Evolutionary conservation across 2,113 vertebrate species (phyloP), one percentile per base, ranked within the genome.

Genomic region (Panthera uncia): DNA sequence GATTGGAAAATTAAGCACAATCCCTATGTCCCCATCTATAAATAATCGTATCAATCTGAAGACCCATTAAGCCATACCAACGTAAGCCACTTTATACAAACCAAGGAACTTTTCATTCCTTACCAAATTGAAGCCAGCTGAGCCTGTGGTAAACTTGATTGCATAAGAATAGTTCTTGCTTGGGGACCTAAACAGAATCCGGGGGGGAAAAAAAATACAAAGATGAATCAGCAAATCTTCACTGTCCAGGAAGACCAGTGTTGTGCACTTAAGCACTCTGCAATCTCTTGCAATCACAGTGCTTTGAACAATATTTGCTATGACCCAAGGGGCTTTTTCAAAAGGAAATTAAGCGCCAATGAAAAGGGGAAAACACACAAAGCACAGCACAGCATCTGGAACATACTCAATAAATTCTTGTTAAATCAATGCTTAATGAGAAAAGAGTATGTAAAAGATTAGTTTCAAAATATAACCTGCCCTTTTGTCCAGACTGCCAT

Each of bases 141-240:
- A 95, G 98, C 97, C 98, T 99, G 99, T 97, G 99, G 99, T 99
- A 99, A 99, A 99, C 99, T 99, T 95, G 99, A 99, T 98, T 99
- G 99, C 99, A 99, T 99, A 96, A 99, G 99, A 98, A 99, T 99
- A 8, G 99, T 99, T 98, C 99, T 99, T 94, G 99, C 99, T 97
- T 99, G 99, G 10, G 99, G 99, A 98, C 99, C 99, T 99, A 97
- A 52, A 93, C 27, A 80, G 96, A 96, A 92, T 92, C 65, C 80
- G 57, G 50, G 50, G 18, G 41, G 45, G 0, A 45, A 45, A 15
- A 55, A 86, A 78, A 65, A 79, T 3, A 61, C 10, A 23, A 52
- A 61, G 65, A 87, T 82, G 83, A 98, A n/a, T 78, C 33, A 80
- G 91, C 61, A 90, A 73, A 21, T 23, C 14, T 4, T 50, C 52